Evolutionary conservation across 2,113 vertebrate species (phyloP), one percentile per base, ranked within the genome.

Genomic region (Cryptotis parvus): DNA sequence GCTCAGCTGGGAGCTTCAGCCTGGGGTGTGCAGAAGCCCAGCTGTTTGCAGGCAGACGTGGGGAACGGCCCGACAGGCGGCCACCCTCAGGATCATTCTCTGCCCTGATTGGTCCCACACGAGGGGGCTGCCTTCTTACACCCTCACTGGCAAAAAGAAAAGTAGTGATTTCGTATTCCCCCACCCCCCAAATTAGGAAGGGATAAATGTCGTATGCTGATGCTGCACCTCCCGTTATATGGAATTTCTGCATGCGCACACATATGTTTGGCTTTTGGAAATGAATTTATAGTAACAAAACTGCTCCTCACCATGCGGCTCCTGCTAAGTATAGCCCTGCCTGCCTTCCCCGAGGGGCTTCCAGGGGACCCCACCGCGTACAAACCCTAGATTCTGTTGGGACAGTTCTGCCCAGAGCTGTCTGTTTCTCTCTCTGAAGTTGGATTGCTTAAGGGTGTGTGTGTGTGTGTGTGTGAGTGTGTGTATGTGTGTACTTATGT

Each of bases 251-350:
- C 94, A 91, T 92, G 87, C 94, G 88, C 83, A 86, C 86, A 92
- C 95, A 93, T 80, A 92, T 83, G 85, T 91, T 94, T 94, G 93
- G 92, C 93, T 96, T 92, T 95, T 92, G 82, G 74, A 72, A 69
- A 73, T 88, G 95, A 95, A 95, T 96, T 91, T 96, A 93, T 96
- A 94, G 95, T 94, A 96, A 90, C 91, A 93, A 87, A 95, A 68
- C 75, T 80, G 91, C 90, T 95, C 87, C 84, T 80, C 84, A 22
- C 77, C 87, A 35, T 90, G 84, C 73, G 20, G 89, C 61, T 84
- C 63, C 73, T 87, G 87, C 94, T 96, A 96, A 95, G 82, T 96
- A 93, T 94, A 97, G 95, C 94, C 89, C 81, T 82, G 94, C 92
- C 81, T 91, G 92, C 89, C 77, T 95, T 90, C 90, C 72, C 58